A percentile compares a stretch with the other conserved stretches of the same genome.
Evolutionary conservation across 1,140 invertebrate species (phyloP).

Genomic region (Galendromus occidentalis): DNA sequence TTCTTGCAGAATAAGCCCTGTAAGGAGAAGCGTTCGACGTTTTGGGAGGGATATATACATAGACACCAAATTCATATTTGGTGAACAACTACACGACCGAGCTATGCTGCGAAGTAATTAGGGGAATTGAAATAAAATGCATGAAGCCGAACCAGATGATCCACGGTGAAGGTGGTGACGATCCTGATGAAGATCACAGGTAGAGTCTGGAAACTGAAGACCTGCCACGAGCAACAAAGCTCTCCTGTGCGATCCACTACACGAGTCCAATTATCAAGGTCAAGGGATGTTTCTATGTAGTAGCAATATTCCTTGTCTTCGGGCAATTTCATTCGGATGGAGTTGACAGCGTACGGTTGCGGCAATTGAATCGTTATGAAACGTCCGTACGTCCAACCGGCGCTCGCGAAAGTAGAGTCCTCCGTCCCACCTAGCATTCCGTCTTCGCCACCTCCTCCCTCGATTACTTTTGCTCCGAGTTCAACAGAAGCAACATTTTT

Average conservation of each 20-base stretch:
- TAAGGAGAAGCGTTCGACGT: too few species aligned
- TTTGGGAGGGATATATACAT: too few species aligned
- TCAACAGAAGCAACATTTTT: conserved; percentile 78
- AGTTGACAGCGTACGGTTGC: conserved; percentile 81
- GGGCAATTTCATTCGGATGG: too few species aligned
- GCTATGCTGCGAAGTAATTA: too few species aligned
- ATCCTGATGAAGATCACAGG: conserved; percentile 84
- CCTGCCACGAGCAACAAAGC: conserved; percentile 68
- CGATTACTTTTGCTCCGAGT: conserved; percentile 70
- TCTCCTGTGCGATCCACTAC: conserved; percentile 52
- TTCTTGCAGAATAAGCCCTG: too few species aligned
- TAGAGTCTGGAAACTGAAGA: conserved; percentile 51
- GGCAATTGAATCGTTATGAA: conserved; percentile 81
- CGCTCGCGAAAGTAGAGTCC: too few species aligned
- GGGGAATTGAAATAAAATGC: too few species aligned
- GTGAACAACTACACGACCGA: too few species aligned
- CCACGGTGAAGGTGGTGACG: conserved; percentile 27
- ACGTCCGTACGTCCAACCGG: conserved; percentile 93
- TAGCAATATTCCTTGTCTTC: conserved; percentile 39
- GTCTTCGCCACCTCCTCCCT: conserved; percentile 83
- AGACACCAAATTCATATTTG: too few species aligned
- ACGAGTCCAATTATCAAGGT: conserved; percentile 68
- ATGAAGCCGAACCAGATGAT: too few species aligned
- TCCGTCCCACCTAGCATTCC: conserved; percentile 59
- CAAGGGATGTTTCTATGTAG: conserved; percentile 84